phyloP scores from a whole-genome alignment of 2,888 invertebrate genomes.

The Drosophila testacea region DNA sequence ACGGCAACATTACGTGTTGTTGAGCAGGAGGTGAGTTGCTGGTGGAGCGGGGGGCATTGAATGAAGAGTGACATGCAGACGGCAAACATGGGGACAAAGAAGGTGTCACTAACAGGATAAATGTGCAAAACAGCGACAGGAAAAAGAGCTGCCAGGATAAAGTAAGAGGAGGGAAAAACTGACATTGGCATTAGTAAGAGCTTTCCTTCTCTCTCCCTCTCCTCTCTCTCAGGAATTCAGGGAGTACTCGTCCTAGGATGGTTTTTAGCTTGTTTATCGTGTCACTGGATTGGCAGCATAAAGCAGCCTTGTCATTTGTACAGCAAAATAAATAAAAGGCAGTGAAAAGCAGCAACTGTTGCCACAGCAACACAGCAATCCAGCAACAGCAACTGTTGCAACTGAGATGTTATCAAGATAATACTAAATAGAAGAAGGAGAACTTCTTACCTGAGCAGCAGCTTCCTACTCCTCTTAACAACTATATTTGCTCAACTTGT shows the following conservation, averaged over 20 bases:
- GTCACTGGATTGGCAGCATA: slow-evolving; percentile 79
- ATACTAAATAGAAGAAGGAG: slow-evolving; percentile 31
- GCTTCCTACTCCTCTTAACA: slow-evolving; percentile 61
- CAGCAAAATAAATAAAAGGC: slow-evolving; percentile 57
- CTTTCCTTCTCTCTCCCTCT: slow-evolving; percentile 14
- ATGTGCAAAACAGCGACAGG: slow-evolving; percentile 79
- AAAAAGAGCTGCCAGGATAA: slow-evolving; percentile 73
- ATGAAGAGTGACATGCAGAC: slow-evolving; percentile 77
- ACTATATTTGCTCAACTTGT: slow-evolving; percentile 75
- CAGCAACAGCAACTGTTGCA: slow-evolving; percentile 50
- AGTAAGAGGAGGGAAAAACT: neutral
- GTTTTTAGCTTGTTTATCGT: slow-evolving; percentile 74
- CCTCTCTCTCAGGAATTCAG: slow-evolving; percentile 3
- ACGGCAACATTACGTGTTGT: slow-evolving; percentile 35
- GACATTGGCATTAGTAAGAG: slow-evolving; percentile 16
- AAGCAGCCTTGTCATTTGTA: slow-evolving; percentile 74
- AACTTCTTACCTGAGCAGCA: slow-evolving; percentile 46
- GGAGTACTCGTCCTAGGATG: neutral
- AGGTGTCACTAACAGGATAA: slow-evolving; percentile 81
- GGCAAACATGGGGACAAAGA: slow-evolving; percentile 70
- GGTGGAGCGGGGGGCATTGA: slow-evolving; percentile 40
- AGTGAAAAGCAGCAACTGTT: slow-evolving; percentile 26
- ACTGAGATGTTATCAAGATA: slow-evolving; percentile 61
- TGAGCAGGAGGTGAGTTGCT: neutral
- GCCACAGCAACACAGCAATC: slow-evolving; percentile 30